phyloP scores from a whole-genome alignment of 2,888 invertebrate genomes.

The Drosophila fungiperda region DNA sequence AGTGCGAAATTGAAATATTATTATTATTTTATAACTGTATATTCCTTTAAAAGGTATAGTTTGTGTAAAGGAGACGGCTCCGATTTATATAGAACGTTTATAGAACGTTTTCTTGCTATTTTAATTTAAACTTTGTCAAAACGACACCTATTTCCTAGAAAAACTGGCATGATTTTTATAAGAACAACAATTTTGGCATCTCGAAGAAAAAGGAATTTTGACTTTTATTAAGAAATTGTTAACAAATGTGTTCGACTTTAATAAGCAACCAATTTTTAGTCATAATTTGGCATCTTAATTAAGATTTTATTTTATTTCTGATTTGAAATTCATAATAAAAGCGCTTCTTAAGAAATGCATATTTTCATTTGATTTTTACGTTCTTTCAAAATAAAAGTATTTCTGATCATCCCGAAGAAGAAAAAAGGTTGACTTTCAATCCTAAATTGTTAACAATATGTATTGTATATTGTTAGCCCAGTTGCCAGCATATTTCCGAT shows the following conservation, averaged over 20 bases:
- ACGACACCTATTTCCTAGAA: background rate
- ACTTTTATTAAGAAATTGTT: background rate
- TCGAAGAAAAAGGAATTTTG: too few species aligned
- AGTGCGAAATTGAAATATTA: background rate
- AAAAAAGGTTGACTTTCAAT: background rate
- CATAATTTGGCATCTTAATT: background rate
- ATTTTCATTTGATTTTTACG: background rate
- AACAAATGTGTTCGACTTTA: background rate
- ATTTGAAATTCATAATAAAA: background rate
- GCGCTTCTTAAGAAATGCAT: background rate
- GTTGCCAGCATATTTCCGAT: constrained; percentile 6
- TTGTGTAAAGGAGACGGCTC: background rate
- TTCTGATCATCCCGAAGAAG: background rate
- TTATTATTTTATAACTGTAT: background rate
- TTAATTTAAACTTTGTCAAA: background rate
- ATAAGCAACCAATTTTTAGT: background rate
- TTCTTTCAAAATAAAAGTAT: background rate
- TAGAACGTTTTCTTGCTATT: background rate
- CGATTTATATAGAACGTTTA: background rate
- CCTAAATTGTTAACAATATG: background rate
- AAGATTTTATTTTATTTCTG: background rate
- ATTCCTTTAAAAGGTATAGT: background rate
- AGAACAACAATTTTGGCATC: background rate
- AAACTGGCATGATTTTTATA: background rate
- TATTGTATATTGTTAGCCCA: too few species aligned